phyloP scores from a whole-genome alignment of 1,140 invertebrate species.

The Homalodisca vitripennis region DNA sequence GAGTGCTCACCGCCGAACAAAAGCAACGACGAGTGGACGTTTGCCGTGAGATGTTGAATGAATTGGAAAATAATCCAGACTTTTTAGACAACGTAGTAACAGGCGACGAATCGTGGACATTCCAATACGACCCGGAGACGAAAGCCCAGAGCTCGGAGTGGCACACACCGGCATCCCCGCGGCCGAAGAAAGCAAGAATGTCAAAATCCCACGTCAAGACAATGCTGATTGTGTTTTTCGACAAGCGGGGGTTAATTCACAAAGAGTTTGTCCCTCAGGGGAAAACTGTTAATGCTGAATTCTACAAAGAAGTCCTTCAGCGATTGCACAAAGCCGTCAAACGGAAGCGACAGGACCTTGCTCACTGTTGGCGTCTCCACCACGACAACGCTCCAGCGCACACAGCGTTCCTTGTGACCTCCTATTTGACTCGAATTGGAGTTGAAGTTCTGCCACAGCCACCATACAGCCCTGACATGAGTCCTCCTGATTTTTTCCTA shows the following conservation, averaged over 20 bases:
- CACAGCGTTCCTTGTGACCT: no score
- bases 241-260: neutral
- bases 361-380: no score
- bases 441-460: no score
- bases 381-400: no score
- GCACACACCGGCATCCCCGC: neutral
- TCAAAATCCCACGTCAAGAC: neutral
- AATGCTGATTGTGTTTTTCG: neutral
- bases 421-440: no score
- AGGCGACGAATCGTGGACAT: neutral
- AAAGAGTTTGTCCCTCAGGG: neutral
- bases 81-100: no score
- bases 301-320: neutral
- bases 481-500: no score
- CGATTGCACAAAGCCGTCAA: no score
- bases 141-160: neutral
- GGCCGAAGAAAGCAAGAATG: neutral
- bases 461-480: no score
- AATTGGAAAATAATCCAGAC: neutral
- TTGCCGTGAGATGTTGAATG: neutral
- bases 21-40: no score
- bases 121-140: neutral
- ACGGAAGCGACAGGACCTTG: no score
- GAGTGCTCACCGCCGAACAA: no score
- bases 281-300: neutral